Evolutionary conservation across 2,797 vertebrate genomes (phyloP).

Genomic region (Chromis chromis): DNA sequence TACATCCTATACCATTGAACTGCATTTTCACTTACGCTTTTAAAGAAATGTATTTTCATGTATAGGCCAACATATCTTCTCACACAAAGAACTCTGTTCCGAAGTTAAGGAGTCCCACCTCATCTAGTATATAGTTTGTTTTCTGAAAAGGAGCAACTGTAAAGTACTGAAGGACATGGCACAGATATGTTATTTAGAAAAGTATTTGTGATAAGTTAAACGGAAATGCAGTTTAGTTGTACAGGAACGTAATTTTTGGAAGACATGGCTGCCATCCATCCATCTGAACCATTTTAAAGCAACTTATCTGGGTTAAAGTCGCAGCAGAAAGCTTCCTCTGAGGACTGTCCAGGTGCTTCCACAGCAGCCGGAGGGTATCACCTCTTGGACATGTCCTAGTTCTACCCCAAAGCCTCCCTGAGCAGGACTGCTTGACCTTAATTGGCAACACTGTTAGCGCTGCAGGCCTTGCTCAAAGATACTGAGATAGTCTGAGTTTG

Average conservation of each 20-base stretch:
- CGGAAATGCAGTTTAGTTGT: too few species aligned
- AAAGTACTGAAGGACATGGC: too few species aligned
- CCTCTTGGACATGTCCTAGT: constrained; percentile 3
- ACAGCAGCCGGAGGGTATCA: constrained; percentile 10
- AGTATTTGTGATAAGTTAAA: too few species aligned
- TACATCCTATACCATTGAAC: neutral
- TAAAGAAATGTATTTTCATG: too few species aligned
- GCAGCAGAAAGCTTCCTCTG: neutral
- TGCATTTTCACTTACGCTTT: too few species aligned
- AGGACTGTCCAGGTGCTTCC: constrained; percentile 9
- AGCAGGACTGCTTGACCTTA: constrained; percentile 27
- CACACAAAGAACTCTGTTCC: too few species aligned
- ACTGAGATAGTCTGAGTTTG: neutral
- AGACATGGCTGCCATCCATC: neutral
- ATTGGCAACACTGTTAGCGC: constrained; percentile 32
- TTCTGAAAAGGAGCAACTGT: too few species aligned
- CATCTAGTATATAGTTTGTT: too few species aligned
- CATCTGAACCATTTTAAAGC: neutral
- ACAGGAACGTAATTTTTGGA: too few species aligned
- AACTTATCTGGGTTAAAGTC: neutral
- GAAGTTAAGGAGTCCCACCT: too few species aligned
- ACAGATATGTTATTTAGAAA: too few species aligned
- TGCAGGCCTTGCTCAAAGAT: neutral
- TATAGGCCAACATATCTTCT: too few species aligned
- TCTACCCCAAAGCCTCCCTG: constrained; percentile 7